These are phyloP conservation scores for Zelostemma sp. DNA, from an alignment of 1,140 invertebrate genomes.

Conservation along the genomic window DNA sequence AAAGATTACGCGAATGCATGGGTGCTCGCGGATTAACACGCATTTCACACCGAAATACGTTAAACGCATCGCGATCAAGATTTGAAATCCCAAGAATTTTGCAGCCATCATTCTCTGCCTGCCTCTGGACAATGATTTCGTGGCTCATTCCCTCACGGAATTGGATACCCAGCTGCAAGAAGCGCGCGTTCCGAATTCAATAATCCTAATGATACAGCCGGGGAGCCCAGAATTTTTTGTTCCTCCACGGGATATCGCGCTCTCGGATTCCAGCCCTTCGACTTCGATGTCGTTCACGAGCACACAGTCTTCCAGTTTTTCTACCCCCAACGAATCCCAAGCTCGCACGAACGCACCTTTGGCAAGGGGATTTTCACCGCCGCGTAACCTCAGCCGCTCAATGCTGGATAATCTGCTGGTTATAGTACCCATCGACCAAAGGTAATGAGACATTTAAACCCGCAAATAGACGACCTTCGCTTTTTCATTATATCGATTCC, in stretches of 20 bases:
- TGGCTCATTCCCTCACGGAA: slow-evolving; percentile 57
- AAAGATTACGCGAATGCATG: background rate
- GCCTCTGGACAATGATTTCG: slow-evolving; percentile 61
- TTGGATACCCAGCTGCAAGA: slow-evolving; percentile 58
- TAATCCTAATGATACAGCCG: slow-evolving; percentile 61
- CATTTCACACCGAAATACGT: too few relatives aligned
- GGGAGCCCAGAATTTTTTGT: slow-evolving; percentile 59
- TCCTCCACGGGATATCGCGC: slow-evolving; percentile 39
- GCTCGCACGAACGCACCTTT: slow-evolving; percentile 21
- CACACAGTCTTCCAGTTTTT: slow-evolving; percentile 55
- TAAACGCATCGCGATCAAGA: too few relatives aligned
- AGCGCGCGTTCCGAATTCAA: slow-evolving; percentile 48
- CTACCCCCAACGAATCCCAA: slow-evolving; percentile 35
- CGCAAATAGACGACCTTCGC: slow-evolving; percentile 45
- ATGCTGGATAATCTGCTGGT: slow-evolving; percentile 59
- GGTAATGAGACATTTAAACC: slow-evolving; percentile 51
- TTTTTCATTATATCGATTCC: slow-evolving; percentile 29
- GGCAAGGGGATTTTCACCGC: slow-evolving; percentile 42
- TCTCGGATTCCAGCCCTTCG: slow-evolving; percentile 14
- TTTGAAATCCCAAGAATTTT: slow-evolving; percentile 10
- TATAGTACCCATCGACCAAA: slow-evolving; percentile 62
- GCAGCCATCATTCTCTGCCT: slow-evolving; percentile 65
- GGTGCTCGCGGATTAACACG: too few relatives aligned
- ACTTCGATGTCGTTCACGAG: slow-evolving; percentile 26
- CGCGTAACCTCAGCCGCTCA: slow-evolving; percentile 51